A percentile compares a stretch with the other conserved stretches of the same genome.
Evolutionary conservation across 2,888 invertebrate species (phyloP).

Genomic region (Drosophila koepferae): DNA sequence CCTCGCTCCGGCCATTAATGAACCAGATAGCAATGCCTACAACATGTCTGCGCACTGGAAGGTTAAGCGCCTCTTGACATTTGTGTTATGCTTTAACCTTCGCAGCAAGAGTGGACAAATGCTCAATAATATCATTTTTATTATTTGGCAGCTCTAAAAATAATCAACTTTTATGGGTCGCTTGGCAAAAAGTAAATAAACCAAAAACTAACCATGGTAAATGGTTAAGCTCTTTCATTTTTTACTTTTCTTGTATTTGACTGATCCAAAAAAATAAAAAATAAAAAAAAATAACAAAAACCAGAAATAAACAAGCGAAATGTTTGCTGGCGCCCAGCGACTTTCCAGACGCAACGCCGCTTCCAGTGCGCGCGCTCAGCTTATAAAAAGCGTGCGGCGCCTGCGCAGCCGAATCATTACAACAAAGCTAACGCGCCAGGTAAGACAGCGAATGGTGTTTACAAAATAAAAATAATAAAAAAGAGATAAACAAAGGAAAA

Average conservation of each 20-base stretch:
- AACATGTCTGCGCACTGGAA: conserved; percentile 64
- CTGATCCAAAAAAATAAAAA: not conserved
- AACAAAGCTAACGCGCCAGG: conserved; percentile 76
- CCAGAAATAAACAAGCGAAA: conserved; percentile 68
- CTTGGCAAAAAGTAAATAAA: conserved; percentile 40
- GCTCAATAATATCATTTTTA: conserved; percentile 60
- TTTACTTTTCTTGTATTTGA: conserved; percentile 18
- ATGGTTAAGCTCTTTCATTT: conserved; percentile 12
- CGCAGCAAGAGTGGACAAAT: conserved; percentile 64
- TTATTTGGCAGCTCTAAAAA: conserved; percentile 46
- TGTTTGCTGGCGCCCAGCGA: conserved; percentile 49
- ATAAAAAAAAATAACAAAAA: conserved; percentile 56
- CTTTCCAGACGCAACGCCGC: conserved; percentile 57
- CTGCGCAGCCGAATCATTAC: conserved; percentile 78
- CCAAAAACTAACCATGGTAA: conserved; percentile 32
- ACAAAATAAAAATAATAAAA: not conserved
- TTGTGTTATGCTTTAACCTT: conserved; percentile 71
- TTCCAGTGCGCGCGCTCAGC: conserved; percentile 69
- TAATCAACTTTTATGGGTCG: conserved; percentile 57
- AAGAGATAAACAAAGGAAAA: not conserved
- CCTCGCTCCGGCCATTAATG: conserved; percentile 62
- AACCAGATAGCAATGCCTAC: conserved; percentile 67
- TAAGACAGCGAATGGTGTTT: conserved; percentile 61
- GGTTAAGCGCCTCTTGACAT: conserved; percentile 79
- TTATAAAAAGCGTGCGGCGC: conserved; percentile 77